Conservation (phyloP, 2,888 invertebrate species). For the Drosophila bunnanda region DNA sequence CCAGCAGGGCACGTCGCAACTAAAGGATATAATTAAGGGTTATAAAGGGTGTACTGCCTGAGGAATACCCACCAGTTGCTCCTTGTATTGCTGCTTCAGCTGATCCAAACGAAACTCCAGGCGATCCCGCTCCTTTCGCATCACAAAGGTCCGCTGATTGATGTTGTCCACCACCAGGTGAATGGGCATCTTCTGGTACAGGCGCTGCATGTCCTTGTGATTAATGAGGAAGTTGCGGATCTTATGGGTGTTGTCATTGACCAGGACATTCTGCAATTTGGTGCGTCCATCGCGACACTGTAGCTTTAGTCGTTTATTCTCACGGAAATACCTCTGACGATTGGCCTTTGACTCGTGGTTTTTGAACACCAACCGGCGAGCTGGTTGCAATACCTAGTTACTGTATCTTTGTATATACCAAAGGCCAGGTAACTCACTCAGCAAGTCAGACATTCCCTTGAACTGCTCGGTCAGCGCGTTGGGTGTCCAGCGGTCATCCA, state of each 20-base stretch:
- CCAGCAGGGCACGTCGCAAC: conserved; percentile 73
- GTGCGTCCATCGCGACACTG: conserved; percentile 81
- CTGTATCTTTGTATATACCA: no score
- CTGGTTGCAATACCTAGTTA: conserved; percentile 45
- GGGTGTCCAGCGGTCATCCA: conserved; percentile 82
- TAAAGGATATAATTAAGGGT: conserved; percentile 34
- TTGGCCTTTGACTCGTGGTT: conserved; percentile 72
- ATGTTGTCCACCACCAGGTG: conserved; percentile 82
- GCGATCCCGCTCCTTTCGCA: conserved; percentile 83
- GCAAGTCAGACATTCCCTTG: conserved; percentile 79
- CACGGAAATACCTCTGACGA: conserved; percentile 62
- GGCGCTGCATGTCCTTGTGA: conserved; percentile 81
- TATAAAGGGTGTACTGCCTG: background rate
- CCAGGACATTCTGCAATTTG: conserved; percentile 76
- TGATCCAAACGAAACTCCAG: conserved; percentile 72
- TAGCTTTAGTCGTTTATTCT: conserved; percentile 68
- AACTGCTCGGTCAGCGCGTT: conserved; percentile 79
- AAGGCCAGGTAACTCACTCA: conserved; percentile 66
- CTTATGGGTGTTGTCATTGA: conserved; percentile 71
- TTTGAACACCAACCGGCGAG: conserved; percentile 73
- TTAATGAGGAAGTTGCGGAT: conserved; percentile 81
- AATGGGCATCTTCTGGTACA: conserved; percentile 83
- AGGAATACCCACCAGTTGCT: conserved; percentile 66
- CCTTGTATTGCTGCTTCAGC: conserved; percentile 70
- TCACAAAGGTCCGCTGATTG: conserved; percentile 83